Evolutionary conservation across 2,797 vertebrate genomes (phyloP).

Genomic region (Meriones psammophilus): DNA sequence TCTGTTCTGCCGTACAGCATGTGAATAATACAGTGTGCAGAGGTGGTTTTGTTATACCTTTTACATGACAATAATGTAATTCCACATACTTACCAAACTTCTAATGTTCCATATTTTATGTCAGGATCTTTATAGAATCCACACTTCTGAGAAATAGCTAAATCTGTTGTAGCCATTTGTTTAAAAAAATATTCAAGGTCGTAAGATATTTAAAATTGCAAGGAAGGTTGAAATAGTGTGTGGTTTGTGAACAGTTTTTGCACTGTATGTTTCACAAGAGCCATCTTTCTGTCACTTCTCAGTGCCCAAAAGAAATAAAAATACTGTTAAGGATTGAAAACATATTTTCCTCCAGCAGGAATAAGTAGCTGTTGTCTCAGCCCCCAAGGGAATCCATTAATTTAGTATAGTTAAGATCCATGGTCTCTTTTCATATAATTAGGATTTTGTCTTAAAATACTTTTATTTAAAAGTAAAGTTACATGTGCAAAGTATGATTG

Average conservation of each 20-base stretch:
- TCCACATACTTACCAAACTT: constrained; percentile 14
- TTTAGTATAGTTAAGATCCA: constrained; percentile 42
- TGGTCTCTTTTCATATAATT: constrained; percentile 23
- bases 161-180: constrained; percentile 60
- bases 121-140: constrained; percentile 6
- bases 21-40: constrained; percentile 65
- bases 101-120: constrained; percentile 31
- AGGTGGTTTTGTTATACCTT: constrained; percentile 58
- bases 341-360: constrained; percentile 21
- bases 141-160: constrained; percentile 48
- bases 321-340: constrained; percentile 22
- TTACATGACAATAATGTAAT: constrained; percentile 33
- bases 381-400: constrained; percentile 42
- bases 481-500: not conserved
- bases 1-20: constrained; percentile 74
- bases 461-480: constrained; percentile 56
- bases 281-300: constrained; percentile 34
- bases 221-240: constrained; percentile 29
- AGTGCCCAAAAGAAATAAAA: not conserved
- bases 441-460: constrained; percentile 37
- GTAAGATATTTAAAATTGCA: constrained; percentile 39
- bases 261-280: not conserved
- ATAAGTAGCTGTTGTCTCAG: not conserved
- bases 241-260: constrained; percentile 15
- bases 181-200: constrained; percentile 52